These are phyloP conservation scores for Tetramorium parvispinum DNA, from an alignment of 1,140 invertebrate genomes.

Conservation along the genomic window DNA sequence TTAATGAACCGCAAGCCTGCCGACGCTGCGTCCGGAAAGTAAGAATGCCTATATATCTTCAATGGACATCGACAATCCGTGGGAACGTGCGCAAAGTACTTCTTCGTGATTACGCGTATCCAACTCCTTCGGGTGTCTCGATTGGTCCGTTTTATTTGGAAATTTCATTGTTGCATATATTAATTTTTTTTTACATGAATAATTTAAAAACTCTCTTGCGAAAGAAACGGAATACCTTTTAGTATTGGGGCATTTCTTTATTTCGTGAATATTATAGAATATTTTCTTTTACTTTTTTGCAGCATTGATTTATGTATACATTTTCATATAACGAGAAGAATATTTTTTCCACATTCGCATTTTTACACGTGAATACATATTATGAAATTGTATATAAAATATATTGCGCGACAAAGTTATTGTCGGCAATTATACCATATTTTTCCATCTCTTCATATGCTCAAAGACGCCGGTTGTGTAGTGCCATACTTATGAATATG, in stretches of 20 bases:
- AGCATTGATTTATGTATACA: not conserved
- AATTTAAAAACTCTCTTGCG: not conserved
- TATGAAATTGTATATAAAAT: not conserved
- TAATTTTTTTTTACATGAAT: not conserved
- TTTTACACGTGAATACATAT: not conserved
- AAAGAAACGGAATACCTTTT: not conserved
- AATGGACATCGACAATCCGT: slow-evolving; percentile 4
- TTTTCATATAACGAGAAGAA: not conserved
- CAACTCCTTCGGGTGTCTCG: not conserved
- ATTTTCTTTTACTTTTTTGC: not conserved
- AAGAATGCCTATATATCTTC: slow-evolving; percentile 21
- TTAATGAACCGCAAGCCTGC: slow-evolving; percentile 40
- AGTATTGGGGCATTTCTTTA: not conserved
- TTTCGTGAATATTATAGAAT: not conserved
- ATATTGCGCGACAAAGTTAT: slow-evolving; percentile 9
- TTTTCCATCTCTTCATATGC: slow-evolving; percentile 29
- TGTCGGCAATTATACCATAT: slow-evolving; percentile 13
- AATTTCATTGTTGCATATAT: not conserved
- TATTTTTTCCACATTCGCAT: not conserved
- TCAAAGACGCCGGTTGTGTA: slow-evolving; percentile 41
- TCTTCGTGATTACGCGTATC: not conserved
- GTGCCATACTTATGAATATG: slow-evolving; percentile 55
- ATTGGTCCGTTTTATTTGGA: not conserved
- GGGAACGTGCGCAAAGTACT: slow-evolving; percentile 10
- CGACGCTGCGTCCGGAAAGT: slow-evolving; percentile 7